A percentile compares a stretch with the other conserved stretches of the same genome.
These are phyloP conservation scores for Caenorhabditis sulstoni DNA, from an alignment of 2,888 invertebrate genomes.

Conservation along the genomic window DNA sequence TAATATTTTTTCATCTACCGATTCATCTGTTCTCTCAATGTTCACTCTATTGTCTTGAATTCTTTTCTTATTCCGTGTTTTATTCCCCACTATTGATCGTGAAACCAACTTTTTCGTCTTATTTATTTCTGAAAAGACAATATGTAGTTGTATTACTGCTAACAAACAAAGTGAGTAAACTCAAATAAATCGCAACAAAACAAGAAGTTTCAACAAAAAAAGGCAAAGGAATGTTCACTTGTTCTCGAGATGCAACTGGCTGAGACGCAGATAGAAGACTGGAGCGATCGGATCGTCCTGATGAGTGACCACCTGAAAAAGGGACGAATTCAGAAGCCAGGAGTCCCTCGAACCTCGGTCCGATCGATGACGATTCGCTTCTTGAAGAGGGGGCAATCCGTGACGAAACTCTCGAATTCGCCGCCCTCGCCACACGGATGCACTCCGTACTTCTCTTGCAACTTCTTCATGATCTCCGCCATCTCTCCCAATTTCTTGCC, in stretches of 20 bases:
- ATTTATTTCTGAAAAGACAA: not conserved
- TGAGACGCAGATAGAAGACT: conserved; percentile 93
- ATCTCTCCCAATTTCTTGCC: conserved; percentile 83
- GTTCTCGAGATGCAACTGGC: conserved; percentile 88
- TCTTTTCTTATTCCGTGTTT: not conserved
- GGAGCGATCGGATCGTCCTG: conserved; percentile 94
- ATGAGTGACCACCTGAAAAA: conserved; percentile 87
- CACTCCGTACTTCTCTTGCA: conserved; percentile 94
- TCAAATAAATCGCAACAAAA: not conserved
- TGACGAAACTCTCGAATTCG: conserved; percentile 97
- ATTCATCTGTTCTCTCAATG: no score
- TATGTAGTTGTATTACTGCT: no score
- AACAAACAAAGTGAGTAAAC: no score
- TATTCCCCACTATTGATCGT: not conserved
- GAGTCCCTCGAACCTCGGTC: conserved; percentile 47
- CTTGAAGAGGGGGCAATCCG: conserved; percentile 96
- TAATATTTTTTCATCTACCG: no score
- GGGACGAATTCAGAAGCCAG: not conserved
- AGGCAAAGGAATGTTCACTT: conserved; percentile 81
- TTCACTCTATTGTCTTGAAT: no score
- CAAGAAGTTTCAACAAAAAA: conserved; percentile 4
- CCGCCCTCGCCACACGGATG: conserved; percentile 99
- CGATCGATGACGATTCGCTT: conserved; percentile 63
- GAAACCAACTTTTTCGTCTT: no score
- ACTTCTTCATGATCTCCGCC: conserved; percentile 89